These are phyloP conservation scores for Tragelaphus scriptus DNA, from an alignment of 2,113 vertebrate genomes.

Conservation along the genomic window DNA sequence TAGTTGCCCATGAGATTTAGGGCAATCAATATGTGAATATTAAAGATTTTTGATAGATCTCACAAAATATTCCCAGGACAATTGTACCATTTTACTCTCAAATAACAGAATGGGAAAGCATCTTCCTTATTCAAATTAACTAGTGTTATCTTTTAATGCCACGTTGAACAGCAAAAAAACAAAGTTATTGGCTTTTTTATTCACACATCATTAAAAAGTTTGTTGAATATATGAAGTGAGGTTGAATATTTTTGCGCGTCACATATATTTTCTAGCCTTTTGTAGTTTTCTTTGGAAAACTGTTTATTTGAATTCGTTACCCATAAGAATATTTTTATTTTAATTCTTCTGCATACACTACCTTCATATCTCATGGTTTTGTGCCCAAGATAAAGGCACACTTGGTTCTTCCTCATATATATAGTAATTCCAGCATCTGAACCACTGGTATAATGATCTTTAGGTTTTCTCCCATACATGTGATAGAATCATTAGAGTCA, in stretches of 20 bases:
- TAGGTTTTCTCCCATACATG: background rate
- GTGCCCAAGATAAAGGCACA: background rate
- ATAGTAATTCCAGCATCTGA: background rate
- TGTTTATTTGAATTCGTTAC: background rate
- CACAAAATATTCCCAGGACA: background rate
- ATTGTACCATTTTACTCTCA: background rate
- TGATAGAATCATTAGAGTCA: background rate
- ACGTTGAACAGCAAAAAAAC: background rate
- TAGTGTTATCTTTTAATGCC: background rate
- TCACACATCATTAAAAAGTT: background rate
- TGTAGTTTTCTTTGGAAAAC: background rate
- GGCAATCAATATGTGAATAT: background rate
- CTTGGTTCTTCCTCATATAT: background rate
- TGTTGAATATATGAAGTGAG: background rate
- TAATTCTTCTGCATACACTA: background rate
- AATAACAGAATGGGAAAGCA: background rate
- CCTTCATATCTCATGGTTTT: background rate
- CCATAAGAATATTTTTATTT: background rate
- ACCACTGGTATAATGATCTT: background rate
- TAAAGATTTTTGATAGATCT: background rate
- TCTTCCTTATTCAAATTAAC: background rate
- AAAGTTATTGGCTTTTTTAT: background rate
- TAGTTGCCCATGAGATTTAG: background rate
- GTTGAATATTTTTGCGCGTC: background rate
- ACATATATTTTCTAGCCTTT: background rate